These are phyloP conservation scores for Atta cephalotes DNA, from an alignment of 1,140 invertebrate genomes.

Conservation along the genomic window DNA sequence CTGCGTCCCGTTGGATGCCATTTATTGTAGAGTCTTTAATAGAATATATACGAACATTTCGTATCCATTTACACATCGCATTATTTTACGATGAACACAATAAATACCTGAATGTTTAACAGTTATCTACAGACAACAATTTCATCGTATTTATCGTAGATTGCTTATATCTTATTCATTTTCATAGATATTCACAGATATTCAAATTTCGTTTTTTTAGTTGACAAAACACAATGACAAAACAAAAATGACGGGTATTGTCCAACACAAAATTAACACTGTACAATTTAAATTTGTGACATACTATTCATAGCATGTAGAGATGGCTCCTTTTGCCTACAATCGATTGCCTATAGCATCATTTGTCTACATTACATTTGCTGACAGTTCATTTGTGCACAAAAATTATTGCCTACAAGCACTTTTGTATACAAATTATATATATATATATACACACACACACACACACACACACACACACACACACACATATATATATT, in stretches of 20 bases:
- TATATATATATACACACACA: too few relatives aligned
- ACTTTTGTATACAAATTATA: too few relatives aligned
- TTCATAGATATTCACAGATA: not conserved
- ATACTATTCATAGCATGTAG: not conserved
- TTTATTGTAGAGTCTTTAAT: slow-evolving; percentile 23
- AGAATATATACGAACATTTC: slow-evolving; percentile 29
- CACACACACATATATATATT: too few relatives aligned
- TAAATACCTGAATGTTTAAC: slow-evolving; percentile 47
- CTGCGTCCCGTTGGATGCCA: not conserved
- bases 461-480: too few relatives aligned
- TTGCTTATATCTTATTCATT: slow-evolving; percentile 5
- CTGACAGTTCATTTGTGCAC: too few relatives aligned
- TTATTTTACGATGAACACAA: slow-evolving; percentile 54
- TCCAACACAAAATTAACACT: slow-evolving; percentile 19
- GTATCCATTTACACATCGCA: slow-evolving; percentile 26
- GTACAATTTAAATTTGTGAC: slow-evolving; percentile 20
- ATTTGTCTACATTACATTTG: too few relatives aligned
- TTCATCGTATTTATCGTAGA: not conserved
- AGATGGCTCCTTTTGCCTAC: too few relatives aligned
- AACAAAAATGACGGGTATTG: not conserved
- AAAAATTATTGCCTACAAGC: too few relatives aligned
- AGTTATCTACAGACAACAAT: slow-evolving; percentile 43
- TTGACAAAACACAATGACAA: not conserved
- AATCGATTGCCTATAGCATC: too few relatives aligned
- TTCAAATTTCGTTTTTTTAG: slow-evolving; percentile 13